Evolutionary conservation across 2,113 vertebrate genomes (phyloP), one percentile per base, ranked within the genome.

Genomic region (Pygoscelis antarcticus): DNA sequence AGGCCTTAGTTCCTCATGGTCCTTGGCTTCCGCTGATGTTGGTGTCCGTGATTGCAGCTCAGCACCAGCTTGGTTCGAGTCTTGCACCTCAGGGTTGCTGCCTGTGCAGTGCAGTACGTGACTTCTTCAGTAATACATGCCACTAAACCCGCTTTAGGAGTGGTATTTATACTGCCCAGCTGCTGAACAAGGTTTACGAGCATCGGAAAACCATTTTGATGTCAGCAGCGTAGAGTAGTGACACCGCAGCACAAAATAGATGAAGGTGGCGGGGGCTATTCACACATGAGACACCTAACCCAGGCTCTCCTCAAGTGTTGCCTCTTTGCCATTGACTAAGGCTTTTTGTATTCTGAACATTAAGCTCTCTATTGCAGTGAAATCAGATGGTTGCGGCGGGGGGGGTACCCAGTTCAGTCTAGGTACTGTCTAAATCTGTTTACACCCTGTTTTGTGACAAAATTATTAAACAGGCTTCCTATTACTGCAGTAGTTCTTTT

Each of bases 71-170:
- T 19, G 36, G 16, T 8, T 46, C 74, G 8, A 38, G 25, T 6
- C 21, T 20, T 51, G 17, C 46, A 11, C 34, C 29, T 51, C 23
- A 1, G 17, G 5, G 4, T 21, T 58, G 32, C 38, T 91, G 52
- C 38, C 27, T 21, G 2, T 3, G 42, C 11, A 20, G 3, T 38
- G n/a, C 60, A 27, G 9, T 4, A 3, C 0, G 1, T 34, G n/a
- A 44, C 9, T 17, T 20, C 21, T 20, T 40, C n/a, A 29, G 40
- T 22, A 51, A 1, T 0, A 6, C 2, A 2, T 38, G 40, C 36
- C 40, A 61, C 36, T n/a, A 58, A 44, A 47, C 13, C 11, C 0
- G 0, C 29, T 55, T 47, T 17, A 38, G 42, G 21, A 72, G 49
- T 3, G 7, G 7, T 23, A 19, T 42, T 30, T 44, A 7, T 3